phyloP scores from a whole-genome alignment of 1,140 invertebrate genomes.

The Drosophila biarmipes region DNA sequence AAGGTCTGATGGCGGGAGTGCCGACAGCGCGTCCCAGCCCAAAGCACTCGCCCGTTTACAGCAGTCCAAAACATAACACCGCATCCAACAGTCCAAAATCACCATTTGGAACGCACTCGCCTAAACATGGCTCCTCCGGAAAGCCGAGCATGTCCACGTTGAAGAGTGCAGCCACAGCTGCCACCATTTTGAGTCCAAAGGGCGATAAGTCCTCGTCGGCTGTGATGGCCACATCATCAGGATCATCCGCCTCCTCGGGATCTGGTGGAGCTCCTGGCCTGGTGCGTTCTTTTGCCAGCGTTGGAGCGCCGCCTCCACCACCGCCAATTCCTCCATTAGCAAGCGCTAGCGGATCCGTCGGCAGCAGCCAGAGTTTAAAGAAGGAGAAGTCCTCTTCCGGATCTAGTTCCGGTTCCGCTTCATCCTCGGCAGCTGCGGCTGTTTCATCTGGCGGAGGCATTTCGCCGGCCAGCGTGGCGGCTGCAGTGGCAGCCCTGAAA shows the following conservation, averaged over 20 bases:
- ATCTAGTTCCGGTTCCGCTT: slow-evolving; percentile 24
- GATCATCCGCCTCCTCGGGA: slow-evolving; percentile 14
- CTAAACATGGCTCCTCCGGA: slow-evolving; percentile 90
- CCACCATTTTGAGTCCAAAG: slow-evolving; percentile 83
- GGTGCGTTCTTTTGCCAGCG: slow-evolving; percentile 57
- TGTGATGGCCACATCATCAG: slow-evolving; percentile 21
- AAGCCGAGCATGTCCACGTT: slow-evolving; percentile 95
- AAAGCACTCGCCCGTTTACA: slow-evolving; percentile 91
- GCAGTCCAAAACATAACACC: slow-evolving; percentile 89
- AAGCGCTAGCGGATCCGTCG: slow-evolving; percentile 16
- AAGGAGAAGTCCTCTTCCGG: slow-evolving; percentile 33
- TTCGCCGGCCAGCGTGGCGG: slow-evolving; percentile 48
- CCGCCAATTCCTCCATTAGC: slow-evolving; percentile 62
- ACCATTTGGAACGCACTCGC: slow-evolving; percentile 87
- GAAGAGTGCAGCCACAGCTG: slow-evolving; percentile 89
- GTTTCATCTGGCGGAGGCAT: slow-evolving; percentile 26
- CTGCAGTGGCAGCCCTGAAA: slow-evolving; percentile 62
- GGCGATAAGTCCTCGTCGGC: slow-evolving; percentile 72
- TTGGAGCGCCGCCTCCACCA: slow-evolving; percentile 42
- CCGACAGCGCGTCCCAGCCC: slow-evolving; percentile 88
- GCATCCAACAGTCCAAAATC: slow-evolving; percentile 87
- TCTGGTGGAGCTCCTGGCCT: slow-evolving; percentile 40
- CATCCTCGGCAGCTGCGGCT: slow-evolving; percentile 14
- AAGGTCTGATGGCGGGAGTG: slow-evolving; percentile 71
- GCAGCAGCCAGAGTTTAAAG: slow-evolving; percentile 21